Percentiles rank a stretch among this genome's conserved stretches.
phyloP scores from a whole-genome alignment of 1,140 invertebrate species.

The Drosophila sechellia region DNA sequence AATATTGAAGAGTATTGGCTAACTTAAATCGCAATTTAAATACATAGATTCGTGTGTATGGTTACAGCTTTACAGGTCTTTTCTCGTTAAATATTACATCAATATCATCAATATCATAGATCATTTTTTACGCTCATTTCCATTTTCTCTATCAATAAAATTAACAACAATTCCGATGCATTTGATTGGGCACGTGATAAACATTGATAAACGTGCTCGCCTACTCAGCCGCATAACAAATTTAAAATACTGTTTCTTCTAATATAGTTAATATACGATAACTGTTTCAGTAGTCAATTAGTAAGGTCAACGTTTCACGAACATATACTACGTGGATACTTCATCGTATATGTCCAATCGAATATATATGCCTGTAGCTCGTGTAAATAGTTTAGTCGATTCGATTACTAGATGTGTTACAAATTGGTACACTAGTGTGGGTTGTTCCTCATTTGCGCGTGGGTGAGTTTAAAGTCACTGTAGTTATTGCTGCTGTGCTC shows the following conservation, averaged over 20 bases:
- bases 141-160: constrained; percentile 67
- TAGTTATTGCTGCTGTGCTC: constrained; percentile 38
- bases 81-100: constrained; percentile 59
- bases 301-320: constrained; percentile 68
- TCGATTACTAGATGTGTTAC: constrained; percentile 55
- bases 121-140: constrained; percentile 20
- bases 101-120: constrained; percentile 40
- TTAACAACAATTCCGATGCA: constrained; percentile 76
- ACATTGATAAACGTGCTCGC: constrained; percentile 66
- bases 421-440: constrained; percentile 57
- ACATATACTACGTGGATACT: constrained; percentile 13
- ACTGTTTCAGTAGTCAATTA: constrained; percentile 64
- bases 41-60: constrained; percentile 59
- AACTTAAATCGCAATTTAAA: constrained; percentile 70
- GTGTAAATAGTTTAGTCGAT: constrained; percentile 48
- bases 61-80: constrained; percentile 63
- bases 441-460: constrained; percentile 59
- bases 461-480: constrained; percentile 46
- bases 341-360: constrained; percentile 16
- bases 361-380: constrained; percentile 8
- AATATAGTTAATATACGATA: constrained; percentile 62
- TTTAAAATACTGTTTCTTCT: constrained; percentile 70
- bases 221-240: constrained; percentile 62
- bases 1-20: constrained; percentile 59
- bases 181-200: constrained; percentile 58